phyloP scores from a whole-genome alignment of 2,113 vertebrate genomes.

The Cichladusa arquata region DNA sequence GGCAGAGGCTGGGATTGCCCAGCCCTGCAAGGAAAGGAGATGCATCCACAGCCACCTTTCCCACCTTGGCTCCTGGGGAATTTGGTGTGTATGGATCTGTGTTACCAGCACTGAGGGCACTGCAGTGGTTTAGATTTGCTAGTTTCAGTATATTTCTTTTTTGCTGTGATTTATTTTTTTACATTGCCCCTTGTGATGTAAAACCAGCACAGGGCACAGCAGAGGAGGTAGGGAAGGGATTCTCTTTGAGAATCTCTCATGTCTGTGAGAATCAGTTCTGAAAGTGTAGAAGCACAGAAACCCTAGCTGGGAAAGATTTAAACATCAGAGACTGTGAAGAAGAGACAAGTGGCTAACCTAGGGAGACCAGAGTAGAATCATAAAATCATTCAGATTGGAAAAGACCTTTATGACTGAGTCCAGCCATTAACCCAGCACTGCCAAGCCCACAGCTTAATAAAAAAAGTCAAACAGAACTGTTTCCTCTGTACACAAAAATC shows the following conservation, averaged over 20 bases:
- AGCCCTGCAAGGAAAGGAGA: not conserved
- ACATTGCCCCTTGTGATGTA: too few species aligned
- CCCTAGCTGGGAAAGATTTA: accelerated
- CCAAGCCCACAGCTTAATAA: not conserved
- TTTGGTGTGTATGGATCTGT: accelerated
- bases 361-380: not conserved
- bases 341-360: not conserved
- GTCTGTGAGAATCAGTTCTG: not conserved
- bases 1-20: not conserved
- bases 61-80: not conserved
- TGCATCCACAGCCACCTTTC: not conserved
- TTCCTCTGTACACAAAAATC: not conserved
- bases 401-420: not conserved
- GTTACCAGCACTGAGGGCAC: not conserved
- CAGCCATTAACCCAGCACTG: not conserved
- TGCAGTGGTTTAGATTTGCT: not conserved
- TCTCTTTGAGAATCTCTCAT: not conserved
- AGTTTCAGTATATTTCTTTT: too few species aligned
- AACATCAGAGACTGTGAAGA: not conserved
- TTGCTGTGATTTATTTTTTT: too few species aligned
- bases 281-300: not conserved
- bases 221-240: not conserved
- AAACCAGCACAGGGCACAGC: too few species aligned
- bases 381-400: not conserved
- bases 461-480: not conserved